Conservation (phyloP, 2,113 vertebrate genomes). For the Cyprinodon brontotheroides region DNA sequence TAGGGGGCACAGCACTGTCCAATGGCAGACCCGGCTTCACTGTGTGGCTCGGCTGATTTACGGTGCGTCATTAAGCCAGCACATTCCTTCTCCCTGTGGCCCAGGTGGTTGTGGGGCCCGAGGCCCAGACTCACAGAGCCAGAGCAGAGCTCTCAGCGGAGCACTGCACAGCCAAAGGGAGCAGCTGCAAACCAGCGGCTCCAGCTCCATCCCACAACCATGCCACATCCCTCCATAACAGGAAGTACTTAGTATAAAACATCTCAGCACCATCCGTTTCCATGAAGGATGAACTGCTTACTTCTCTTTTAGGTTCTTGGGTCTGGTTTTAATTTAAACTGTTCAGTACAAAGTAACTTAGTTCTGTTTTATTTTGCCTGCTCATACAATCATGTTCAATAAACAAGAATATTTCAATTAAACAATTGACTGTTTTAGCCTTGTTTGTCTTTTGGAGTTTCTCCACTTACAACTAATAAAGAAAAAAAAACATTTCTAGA, state of each 20-base stretch:
- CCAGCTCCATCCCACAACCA: slow-evolving; percentile 36
- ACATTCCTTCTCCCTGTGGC: slow-evolving; percentile 77
- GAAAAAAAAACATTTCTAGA: no score
- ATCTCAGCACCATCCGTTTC: slow-evolving; percentile 59
- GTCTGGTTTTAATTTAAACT: slow-evolving; percentile 50
- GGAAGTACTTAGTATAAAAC: slow-evolving; percentile 66
- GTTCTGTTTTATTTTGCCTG: no score
- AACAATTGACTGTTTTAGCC: no score
- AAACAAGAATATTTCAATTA: no score
- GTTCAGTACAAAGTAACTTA: not conserved
- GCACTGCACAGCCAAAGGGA: slow-evolving; percentile 52
- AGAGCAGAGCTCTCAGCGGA: slow-evolving; percentile 57
- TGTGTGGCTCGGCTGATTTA: slow-evolving; percentile 78
- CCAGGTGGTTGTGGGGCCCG: slow-evolving; percentile 76
- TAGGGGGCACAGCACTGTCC: slow-evolving; percentile 48
- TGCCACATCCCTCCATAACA: slow-evolving; percentile 59
- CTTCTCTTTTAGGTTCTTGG: slow-evolving; percentile 51
- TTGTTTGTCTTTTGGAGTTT: no score
- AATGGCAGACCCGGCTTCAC: slow-evolving; percentile 64
- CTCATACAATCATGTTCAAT: no score
- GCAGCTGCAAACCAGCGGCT: slow-evolving; percentile 64
- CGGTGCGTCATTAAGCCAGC: slow-evolving; percentile 78
- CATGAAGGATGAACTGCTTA: slow-evolving; percentile 53
- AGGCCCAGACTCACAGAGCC: slow-evolving; percentile 64
- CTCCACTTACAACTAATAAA: no score